These are phyloP conservation scores for Elymnias hypermnestra DNA, from an alignment of 1,140 invertebrate genomes.

Conservation along the genomic window DNA sequence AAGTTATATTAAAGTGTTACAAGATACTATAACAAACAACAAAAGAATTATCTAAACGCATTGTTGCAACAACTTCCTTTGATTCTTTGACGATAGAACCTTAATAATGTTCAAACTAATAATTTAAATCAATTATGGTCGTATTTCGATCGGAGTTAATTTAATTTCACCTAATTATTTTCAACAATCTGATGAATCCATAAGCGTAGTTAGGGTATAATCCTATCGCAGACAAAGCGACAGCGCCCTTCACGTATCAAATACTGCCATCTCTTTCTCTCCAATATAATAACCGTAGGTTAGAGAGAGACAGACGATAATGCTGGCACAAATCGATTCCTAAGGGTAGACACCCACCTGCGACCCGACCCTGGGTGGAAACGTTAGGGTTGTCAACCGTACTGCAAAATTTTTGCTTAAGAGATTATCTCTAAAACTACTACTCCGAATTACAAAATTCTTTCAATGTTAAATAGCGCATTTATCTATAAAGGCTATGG, in stretches of 20 bases:
- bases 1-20: no score
- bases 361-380: neutral
- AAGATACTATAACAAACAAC: no score
- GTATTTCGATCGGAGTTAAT: neutral
- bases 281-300: neutral
- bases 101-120: no score
- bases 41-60: no score
- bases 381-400: neutral
- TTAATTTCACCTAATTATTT: no score
- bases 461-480: no score
- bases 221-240: constrained; percentile 1
- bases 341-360: neutral
- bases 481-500: no score
- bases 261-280: neutral
- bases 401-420: no score
- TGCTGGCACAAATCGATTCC: neutral
- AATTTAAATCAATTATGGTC: no score
- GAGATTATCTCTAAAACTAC: no score
- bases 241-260: neutral
- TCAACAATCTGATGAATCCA: neutral
- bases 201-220: neutral
- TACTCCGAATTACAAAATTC: no score
- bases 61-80: neutral
- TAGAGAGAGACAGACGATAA: neutral
- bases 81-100: no score